These are phyloP conservation scores for Sericinus montela DNA, from an alignment of 2,888 invertebrate genomes.

Conservation along the genomic window DNA sequence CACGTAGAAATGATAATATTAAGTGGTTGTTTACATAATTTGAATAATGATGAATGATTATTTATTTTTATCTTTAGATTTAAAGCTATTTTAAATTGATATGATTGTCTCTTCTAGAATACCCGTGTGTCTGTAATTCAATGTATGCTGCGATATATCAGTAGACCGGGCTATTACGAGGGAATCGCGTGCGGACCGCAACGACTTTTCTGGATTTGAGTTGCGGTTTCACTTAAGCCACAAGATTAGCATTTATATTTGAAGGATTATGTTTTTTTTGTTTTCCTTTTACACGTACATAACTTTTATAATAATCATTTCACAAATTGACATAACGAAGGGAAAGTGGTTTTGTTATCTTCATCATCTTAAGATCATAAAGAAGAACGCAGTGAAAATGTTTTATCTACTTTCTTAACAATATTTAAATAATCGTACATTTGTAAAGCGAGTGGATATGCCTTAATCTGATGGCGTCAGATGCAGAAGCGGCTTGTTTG, in stretches of 20 bases:
- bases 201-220: constrained; percentile 31
- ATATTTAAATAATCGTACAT: background rate
- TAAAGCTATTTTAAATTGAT: background rate
- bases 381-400: too few species aligned
- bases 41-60: too few species aligned
- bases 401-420: too few species aligned
- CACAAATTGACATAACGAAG: too few species aligned
- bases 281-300: background rate
- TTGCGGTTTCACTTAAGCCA: constrained; percentile 23
- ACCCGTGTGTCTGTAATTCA: constrained; percentile 3
- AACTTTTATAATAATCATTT: too few species aligned
- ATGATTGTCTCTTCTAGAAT: constrained; percentile 5
- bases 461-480: constrained; percentile 1
- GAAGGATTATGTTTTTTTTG: constrained; percentile 4
- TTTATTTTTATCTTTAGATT: too few species aligned
- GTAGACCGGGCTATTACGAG: constrained; percentile 27
- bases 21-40: background rate
- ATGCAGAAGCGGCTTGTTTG: constrained; percentile 7
- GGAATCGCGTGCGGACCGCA: constrained; percentile 32
- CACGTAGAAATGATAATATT: background rate
- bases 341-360: too few species aligned
- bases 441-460: background rate
- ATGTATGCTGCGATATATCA: constrained; percentile 18
- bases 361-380: too few species aligned
- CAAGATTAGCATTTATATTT: constrained; percentile 19